Evolutionary conservation across 2,113 vertebrate genomes (phyloP).

Genomic region (Struthio camelus): DNA sequence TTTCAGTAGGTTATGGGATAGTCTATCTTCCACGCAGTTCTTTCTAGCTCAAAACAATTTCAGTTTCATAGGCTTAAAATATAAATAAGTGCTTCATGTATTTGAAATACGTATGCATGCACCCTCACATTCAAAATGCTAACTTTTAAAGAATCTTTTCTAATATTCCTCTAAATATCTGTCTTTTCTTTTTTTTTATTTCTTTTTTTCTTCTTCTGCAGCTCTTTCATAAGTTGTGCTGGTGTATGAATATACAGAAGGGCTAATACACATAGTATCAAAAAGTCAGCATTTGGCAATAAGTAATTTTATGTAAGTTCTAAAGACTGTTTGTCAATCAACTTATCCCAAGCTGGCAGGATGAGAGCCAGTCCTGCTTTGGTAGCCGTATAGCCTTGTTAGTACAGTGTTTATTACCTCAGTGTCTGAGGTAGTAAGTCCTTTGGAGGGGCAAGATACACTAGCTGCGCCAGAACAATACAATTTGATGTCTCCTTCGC

Average conservation of each 20-base stretch:
- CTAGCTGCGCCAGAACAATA: background rate
- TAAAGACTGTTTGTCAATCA: background rate
- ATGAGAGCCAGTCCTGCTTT: background rate
- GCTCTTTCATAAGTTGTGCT: background rate
- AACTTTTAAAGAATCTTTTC: background rate
- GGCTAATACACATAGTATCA: background rate
- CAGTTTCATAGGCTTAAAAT: background rate
- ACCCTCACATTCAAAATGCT: background rate
- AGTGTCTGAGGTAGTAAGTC: background rate
- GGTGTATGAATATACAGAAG: background rate
- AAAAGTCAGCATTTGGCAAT: background rate
- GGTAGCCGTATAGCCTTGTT: background rate
- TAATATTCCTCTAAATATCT: background rate
- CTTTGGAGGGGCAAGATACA: background rate
- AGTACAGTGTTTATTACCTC: background rate
- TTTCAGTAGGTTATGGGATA: background rate
- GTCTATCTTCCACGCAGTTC: background rate
- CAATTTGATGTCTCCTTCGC: background rate
- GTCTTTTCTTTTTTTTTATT: background rate
- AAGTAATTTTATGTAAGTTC: background rate
- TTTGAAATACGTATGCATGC: background rate
- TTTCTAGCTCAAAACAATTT: background rate
- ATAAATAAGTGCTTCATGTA: background rate
- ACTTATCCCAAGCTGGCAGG: background rate
- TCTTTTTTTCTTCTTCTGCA: accelerated